These are phyloP conservation scores for Melangyna quadrimaculata DNA, from an alignment of 2,888 invertebrate species.

Conservation along the genomic window DNA sequence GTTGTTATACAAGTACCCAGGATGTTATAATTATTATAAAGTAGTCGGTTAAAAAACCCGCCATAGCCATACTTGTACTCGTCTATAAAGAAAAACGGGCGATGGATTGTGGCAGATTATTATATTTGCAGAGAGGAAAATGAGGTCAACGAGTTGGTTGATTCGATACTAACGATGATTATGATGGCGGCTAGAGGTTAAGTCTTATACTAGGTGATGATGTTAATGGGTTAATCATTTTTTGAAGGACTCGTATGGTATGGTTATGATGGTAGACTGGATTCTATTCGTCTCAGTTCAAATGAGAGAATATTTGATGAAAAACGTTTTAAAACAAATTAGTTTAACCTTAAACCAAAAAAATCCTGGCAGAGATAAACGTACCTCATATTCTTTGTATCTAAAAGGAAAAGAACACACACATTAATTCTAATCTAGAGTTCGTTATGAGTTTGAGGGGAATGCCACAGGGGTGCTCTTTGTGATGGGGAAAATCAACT, in stretches of 20 bases:
- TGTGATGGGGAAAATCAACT: not conserved
- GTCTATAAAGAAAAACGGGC: not conserved
- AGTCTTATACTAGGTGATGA: too few relatives aligned
- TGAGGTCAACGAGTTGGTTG: slow-evolving; percentile 6
- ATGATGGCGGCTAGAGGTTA: not conserved
- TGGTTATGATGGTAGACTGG: not conserved
- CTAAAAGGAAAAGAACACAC: not conserved
- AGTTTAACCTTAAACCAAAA: not conserved
- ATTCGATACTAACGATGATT: slow-evolving; percentile 22
- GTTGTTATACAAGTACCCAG: slow-evolving; percentile 20
- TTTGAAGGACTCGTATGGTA: not conserved
- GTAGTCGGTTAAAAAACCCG: not conserved
- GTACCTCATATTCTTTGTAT: not conserved
- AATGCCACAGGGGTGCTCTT: not conserved
- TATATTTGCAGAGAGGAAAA: slow-evolving; percentile 1
- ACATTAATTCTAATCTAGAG: not conserved
- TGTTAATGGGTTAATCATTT: not conserved
- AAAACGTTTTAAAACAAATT: not conserved
- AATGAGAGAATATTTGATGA: not conserved
- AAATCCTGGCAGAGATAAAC: not conserved
- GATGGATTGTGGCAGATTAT: not conserved
- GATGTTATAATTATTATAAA: slow-evolving; percentile 32
- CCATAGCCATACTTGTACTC: too few relatives aligned
- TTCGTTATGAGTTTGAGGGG: not conserved
- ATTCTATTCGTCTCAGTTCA: not conserved